Evolutionary conservation across 30 jellyfish, hydroid and myxozoan species (phyloP).

Genomic region (Phacellophora camtschatica): DNA sequence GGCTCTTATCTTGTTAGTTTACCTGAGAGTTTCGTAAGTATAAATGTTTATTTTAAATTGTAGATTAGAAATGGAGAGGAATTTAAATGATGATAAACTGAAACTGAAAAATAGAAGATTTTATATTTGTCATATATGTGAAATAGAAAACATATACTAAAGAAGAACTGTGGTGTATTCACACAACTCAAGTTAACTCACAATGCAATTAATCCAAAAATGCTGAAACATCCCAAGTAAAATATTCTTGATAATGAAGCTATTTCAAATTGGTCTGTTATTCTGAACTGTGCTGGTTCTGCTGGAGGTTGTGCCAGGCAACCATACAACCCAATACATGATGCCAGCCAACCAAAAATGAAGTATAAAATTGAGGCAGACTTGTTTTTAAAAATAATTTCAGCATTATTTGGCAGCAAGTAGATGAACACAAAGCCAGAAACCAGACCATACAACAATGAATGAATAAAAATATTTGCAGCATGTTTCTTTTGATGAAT

Average conservation of each 20-base stretch:
- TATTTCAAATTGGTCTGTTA: slow-evolving; percentile 42
- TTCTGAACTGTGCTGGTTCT: slow-evolving; percentile 60
- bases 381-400: background rate
- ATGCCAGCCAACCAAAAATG: slow-evolving; percentile 53
- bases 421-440: slow-evolving; percentile 39
- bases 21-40: too few species aligned
- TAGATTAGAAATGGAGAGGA: too few species aligned
- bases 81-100: too few species aligned
- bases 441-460: slow-evolving; percentile 28
- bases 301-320: slow-evolving; percentile 69
- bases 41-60: too few species aligned
- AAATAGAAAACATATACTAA: too few species aligned
- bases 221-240: slow-evolving; percentile 35
- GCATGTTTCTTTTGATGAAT: slow-evolving; percentile 34
- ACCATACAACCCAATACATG: slow-evolving; percentile 58
- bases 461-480: slow-evolving; percentile 32
- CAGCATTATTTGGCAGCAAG: slow-evolving; percentile 54
- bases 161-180: too few species aligned
- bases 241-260: slow-evolving; percentile 53
- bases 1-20: too few species aligned
- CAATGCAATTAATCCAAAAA: slow-evolving; percentile 26
- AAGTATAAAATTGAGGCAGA: slow-evolving; percentile 27
- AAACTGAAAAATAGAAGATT: too few species aligned
- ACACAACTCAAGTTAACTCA: too few species aligned
- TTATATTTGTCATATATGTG: too few species aligned